Conservation (phyloP, 2,797 vertebrate genomes). For the Loriculus beryllinus region DNA sequence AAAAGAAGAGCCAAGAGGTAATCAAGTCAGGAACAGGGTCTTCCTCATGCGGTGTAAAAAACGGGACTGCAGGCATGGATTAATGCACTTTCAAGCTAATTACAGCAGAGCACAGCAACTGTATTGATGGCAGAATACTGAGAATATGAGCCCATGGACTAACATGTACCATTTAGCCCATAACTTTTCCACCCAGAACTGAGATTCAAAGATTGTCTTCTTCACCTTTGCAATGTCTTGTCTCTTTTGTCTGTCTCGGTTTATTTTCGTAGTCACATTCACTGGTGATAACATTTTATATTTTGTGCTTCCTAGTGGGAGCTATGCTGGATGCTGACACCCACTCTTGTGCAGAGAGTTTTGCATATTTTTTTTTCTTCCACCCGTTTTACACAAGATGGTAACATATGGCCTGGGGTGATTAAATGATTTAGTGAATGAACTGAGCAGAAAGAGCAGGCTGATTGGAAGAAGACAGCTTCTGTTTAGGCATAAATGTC, state of each 20-base stretch:
- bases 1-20: not conserved
- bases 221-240: constrained; percentile 1
- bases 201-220: not conserved
- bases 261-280: constrained; percentile 48
- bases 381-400: constrained; percentile 66
- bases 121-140: not conserved
- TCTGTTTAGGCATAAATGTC: constrained; percentile 70
- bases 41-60: not conserved
- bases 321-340: constrained; percentile 63
- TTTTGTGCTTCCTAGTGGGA: constrained; percentile 52
- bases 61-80: not conserved
- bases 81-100: not conserved
- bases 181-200: not conserved
- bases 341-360: constrained; percentile 65
- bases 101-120: not conserved
- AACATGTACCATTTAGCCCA: not conserved
- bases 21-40: not conserved
- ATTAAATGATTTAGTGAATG: constrained; percentile 75
- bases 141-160: not conserved
- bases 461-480: constrained; percentile 72
- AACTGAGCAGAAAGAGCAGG: constrained; percentile 67
- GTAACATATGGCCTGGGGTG: constrained; percentile 72
- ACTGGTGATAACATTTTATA: constrained; percentile 44
- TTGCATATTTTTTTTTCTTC: constrained; percentile 35
- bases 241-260: constrained; percentile 14